These are phyloP conservation scores for Herpetotheres cachinnans DNA, from an alignment of 2,113 vertebrate genomes.

Conservation along the genomic window DNA sequence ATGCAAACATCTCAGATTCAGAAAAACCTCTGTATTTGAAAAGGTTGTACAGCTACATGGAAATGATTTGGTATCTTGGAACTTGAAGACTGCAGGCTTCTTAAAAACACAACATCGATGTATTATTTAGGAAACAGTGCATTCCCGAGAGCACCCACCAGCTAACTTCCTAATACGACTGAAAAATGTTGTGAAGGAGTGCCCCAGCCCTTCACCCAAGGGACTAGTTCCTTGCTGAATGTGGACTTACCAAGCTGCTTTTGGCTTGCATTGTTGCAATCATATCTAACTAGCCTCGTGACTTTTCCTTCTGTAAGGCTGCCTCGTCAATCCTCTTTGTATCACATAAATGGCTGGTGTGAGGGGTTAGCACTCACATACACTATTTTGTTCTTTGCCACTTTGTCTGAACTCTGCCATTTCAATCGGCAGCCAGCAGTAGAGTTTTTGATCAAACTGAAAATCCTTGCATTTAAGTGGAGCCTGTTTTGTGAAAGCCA, in stretches of 20 bases:
- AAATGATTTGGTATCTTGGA: not conserved
- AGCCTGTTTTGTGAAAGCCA: constrained; percentile 21
- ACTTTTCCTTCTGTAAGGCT: not conserved
- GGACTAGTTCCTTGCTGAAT: not conserved
- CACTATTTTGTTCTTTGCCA: not conserved
- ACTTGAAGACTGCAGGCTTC: not conserved
- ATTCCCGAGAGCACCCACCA: not conserved
- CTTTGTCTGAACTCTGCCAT: not conserved
- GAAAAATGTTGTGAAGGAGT: not conserved
- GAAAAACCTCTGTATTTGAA: not conserved
- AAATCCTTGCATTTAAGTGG: constrained; percentile 13
- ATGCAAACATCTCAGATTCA: not conserved
- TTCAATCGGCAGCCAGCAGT: not conserved
- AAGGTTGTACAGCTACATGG: not conserved
- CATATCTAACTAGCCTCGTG: not conserved
- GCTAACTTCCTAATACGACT: not conserved
- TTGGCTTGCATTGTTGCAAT: not conserved
- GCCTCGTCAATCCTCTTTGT: not conserved
- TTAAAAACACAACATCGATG: not conserved
- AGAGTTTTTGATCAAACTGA: constrained; percentile 5
- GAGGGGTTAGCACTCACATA: not conserved
- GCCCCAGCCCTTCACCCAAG: not conserved
- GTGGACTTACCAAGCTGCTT: not conserved
- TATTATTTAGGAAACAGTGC: not conserved
- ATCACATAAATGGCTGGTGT: not conserved